phyloP scores from a whole-genome alignment of 2,797 vertebrate species.

The Pipistrellus pygmaeus region DNA sequence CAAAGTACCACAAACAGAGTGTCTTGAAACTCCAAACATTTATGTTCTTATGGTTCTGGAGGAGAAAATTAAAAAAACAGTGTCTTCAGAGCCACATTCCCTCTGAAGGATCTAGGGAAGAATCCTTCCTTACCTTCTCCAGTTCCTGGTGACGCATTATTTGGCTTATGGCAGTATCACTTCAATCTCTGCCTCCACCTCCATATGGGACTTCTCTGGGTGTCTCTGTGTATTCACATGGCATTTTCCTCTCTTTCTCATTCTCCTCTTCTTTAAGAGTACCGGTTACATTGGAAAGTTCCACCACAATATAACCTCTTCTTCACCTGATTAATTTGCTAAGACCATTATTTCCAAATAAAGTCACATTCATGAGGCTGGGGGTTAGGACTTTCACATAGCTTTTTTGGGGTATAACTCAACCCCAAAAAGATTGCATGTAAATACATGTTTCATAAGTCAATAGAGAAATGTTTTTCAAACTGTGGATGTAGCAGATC shows the following conservation, averaged over 20 bases:
- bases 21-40: background rate
- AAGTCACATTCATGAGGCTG: background rate
- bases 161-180: background rate
- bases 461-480: background rate
- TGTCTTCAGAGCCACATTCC: background rate
- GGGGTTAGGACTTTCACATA: background rate
- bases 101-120: background rate
- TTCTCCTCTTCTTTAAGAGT: background rate
- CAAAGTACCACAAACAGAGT: background rate
- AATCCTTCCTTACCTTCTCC: background rate
- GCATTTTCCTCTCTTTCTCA: background rate
- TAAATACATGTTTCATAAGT: background rate
- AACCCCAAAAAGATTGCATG: background rate
- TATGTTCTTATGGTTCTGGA: background rate
- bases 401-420: background rate
- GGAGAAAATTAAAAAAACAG: background rate
- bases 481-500: background rate
- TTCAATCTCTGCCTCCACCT: background rate
- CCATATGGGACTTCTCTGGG: background rate
- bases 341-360: background rate
- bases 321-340: background rate
- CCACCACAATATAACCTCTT: background rate
- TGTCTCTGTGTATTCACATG: background rate
- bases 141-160: background rate
- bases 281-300: background rate